Conservation (phyloP, 2,888 invertebrate genomes). For the Harmothoe impar region DNA sequence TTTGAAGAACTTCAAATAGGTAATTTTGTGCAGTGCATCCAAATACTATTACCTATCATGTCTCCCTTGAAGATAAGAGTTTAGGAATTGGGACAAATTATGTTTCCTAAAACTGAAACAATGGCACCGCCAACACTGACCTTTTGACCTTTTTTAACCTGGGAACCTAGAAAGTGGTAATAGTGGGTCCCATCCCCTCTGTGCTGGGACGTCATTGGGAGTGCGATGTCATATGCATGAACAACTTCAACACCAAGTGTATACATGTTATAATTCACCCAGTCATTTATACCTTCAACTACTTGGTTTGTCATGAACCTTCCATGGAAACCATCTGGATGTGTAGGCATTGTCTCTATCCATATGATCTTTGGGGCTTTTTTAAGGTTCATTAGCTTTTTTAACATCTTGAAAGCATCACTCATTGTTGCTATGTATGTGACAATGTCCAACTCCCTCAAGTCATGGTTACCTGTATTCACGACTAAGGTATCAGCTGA, state of each 20-base stretch:
- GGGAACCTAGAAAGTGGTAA: too few relatives aligned
- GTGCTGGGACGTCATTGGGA: too few relatives aligned
- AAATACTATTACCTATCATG: too few relatives aligned
- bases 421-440: background rate
- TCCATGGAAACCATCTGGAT: background rate
- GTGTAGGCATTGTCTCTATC: background rate
- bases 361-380: background rate
- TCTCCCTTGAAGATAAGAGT: too few relatives aligned
- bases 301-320: background rate
- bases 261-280: background rate
- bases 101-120: too few relatives aligned
- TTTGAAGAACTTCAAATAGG: too few relatives aligned
- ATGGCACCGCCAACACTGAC: too few relatives aligned
- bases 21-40: too few relatives aligned
- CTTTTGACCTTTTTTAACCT: too few relatives aligned
- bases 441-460: background rate
- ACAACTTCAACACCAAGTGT: background rate
- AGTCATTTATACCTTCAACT: background rate
- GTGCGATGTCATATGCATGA: slow-evolving; percentile 14
- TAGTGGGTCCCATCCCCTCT: too few relatives aligned
- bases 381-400: background rate
- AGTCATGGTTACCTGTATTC: background rate
- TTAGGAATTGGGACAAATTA: too few relatives aligned
- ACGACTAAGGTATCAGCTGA: background rate
- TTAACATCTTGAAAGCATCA: background rate